These are phyloP conservation scores for Centrocercus urophasianus DNA, from an alignment of 2,113 vertebrate species.

Conservation along the genomic window DNA sequence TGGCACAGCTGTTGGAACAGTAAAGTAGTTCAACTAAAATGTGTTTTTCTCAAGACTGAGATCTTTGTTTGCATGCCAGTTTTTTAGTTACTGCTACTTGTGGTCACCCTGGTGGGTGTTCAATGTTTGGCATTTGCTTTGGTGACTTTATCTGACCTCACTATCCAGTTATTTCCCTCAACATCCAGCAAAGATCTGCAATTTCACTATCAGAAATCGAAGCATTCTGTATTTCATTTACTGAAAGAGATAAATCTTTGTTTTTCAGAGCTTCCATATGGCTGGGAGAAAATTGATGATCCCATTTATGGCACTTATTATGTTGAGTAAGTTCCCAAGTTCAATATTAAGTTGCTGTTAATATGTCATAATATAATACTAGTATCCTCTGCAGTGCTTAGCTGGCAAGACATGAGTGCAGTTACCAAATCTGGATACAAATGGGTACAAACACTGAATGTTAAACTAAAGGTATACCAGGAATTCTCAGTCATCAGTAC, in stretches of 20 bases:
- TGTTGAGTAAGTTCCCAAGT: constrained; percentile 94
- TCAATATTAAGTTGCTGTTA: constrained; percentile 79
- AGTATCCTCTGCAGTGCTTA: constrained; percentile 41
- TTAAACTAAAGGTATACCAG: constrained; percentile 14
- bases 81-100: constrained; percentile 39
- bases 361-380: constrained; percentile 52
- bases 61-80: constrained; percentile 40
- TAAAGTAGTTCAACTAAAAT: constrained; percentile 18
- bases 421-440: not conserved
- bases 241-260: constrained; percentile 75
- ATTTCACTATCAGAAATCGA: constrained; percentile 48
- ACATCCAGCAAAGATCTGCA: constrained; percentile 24
- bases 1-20: not conserved
- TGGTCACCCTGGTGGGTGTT: not conserved
- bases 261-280: constrained; percentile 98
- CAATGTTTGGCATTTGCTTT: constrained; percentile 47
- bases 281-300: constrained; percentile 99
- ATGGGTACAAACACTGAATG: not conserved
- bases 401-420: not conserved
- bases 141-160: constrained; percentile 24
- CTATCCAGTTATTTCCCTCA: constrained; percentile 10
- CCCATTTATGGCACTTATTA: constrained; percentile 99
- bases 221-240: constrained; percentile 64
- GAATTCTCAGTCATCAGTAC: not conserved
- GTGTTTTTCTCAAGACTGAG: not conserved